Evolutionary conservation across 2,113 vertebrate genomes (phyloP).

Genomic region (Hassar affinis): DNA sequence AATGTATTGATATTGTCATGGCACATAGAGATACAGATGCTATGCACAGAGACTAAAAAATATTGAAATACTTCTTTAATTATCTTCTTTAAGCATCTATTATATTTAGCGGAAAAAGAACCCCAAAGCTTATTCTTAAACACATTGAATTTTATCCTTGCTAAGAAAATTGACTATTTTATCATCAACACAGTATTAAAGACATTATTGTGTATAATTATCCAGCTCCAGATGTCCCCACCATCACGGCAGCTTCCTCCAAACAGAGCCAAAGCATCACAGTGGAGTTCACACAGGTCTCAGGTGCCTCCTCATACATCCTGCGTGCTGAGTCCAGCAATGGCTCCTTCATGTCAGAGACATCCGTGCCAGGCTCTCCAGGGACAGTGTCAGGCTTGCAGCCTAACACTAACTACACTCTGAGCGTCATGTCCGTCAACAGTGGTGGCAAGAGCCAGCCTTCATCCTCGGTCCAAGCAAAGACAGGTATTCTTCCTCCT

Average conservation of each 20-base stretch:
- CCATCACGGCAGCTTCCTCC: slow-evolving; percentile 77
- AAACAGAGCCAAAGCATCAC: slow-evolving; percentile 85
- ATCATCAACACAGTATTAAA: neutral
- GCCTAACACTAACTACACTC: slow-evolving; percentile 80
- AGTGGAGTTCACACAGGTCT: slow-evolving; percentile 73
- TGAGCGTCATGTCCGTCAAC: slow-evolving; percentile 81
- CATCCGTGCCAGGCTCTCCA: slow-evolving; percentile 73
- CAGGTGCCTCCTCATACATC: slow-evolving; percentile 78
- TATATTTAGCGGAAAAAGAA: neutral
- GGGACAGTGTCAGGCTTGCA: slow-evolving; percentile 75
- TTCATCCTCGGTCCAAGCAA: slow-evolving; percentile 74
- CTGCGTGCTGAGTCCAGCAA: slow-evolving; percentile 69
- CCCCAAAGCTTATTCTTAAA: neutral
- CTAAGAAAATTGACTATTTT: too few relatives aligned
- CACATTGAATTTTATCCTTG: neutral
- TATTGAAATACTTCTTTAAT: neutral
- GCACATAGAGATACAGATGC: neutral
- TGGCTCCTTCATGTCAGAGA: slow-evolving; percentile 74
- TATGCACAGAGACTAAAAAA: neutral
- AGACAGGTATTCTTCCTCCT: slow-evolving; percentile 77
- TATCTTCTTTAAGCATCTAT: neutral
- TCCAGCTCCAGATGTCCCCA: slow-evolving; percentile 78
- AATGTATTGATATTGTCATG: neutral
- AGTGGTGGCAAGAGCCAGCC: slow-evolving; percentile 80
- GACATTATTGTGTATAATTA: too few relatives aligned